Conservation (phyloP, 2,888 invertebrate genomes). For the Ditylenchus weischeri region DNA sequence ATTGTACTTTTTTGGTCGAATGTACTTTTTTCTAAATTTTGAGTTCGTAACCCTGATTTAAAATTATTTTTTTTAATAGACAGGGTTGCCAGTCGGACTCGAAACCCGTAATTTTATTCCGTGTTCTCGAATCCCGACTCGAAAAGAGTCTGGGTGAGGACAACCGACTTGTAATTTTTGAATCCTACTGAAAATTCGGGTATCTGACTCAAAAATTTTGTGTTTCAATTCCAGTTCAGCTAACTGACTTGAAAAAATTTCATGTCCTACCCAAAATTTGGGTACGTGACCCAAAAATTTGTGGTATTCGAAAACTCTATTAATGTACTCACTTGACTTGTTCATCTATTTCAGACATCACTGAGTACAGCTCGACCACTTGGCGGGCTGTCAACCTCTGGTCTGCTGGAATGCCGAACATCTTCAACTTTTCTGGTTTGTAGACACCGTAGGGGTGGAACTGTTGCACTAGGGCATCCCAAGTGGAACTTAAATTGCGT, state of each 20-base stretch:
- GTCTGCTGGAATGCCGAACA: slow-evolving; percentile 57
- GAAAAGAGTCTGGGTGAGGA: too few species aligned
- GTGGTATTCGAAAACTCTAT: not conserved
- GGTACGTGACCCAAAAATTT: not conserved
- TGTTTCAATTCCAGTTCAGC: too few species aligned
- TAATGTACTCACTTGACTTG: slow-evolving; percentile 40
- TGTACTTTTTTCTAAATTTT: too few species aligned
- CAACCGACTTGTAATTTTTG: too few species aligned
- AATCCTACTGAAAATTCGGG: not conserved
- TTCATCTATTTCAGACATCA: slow-evolving; percentile 49
- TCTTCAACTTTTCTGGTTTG: slow-evolving; percentile 54
- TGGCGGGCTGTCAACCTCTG: slow-evolving; percentile 55
- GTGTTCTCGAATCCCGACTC: too few species aligned
- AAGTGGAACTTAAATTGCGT: slow-evolving; percentile 9
- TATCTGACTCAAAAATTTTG: too few species aligned
- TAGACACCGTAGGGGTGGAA: slow-evolving; percentile 56
- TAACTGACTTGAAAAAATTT: too few species aligned
- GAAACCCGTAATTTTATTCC: too few species aligned
- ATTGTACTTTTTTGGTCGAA: too few species aligned
- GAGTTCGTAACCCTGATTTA: too few species aligned
- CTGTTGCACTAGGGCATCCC: slow-evolving; percentile 29
- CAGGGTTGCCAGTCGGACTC: too few species aligned
- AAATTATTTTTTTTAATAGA: too few species aligned
- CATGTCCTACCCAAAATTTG: not conserved
- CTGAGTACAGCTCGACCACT: slow-evolving; percentile 50